Evolutionary conservation across 92 coral and sea anemone species (phyloP).

Genomic region (Meandrina meandrites): DNA sequence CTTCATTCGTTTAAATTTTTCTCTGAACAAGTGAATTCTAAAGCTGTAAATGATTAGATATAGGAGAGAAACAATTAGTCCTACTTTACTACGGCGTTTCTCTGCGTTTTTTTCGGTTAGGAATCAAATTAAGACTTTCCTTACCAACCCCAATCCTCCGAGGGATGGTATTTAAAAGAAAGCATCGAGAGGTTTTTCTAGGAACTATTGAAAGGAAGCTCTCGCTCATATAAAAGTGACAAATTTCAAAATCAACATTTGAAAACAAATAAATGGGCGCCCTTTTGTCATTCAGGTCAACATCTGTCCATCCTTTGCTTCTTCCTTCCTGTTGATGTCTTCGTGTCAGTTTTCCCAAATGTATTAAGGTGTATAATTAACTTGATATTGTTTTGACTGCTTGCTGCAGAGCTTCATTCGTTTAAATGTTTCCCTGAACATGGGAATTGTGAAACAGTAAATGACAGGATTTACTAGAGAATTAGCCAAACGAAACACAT

Average conservation of each 20-base stretch:
- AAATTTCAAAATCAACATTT: too few relatives aligned
- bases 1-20: neutral
- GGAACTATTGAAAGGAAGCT: too few relatives aligned
- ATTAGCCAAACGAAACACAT: neutral
- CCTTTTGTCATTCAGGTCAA: too few relatives aligned
- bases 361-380: neutral
- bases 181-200: too few relatives aligned
- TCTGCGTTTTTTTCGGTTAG: too few relatives aligned
- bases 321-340: neutral
- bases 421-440: neutral
- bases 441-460: conserved; percentile 4
- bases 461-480: conserved; percentile 19
- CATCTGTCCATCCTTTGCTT: too few relatives aligned
- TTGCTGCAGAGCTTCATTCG: neutral
- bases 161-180: too few relatives aligned
- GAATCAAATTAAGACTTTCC: too few relatives aligned
- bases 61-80: conserved; percentile 8
- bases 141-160: too few relatives aligned
- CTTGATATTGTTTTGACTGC: neutral
- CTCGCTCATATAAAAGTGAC: too few relatives aligned
- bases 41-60: conserved; percentile 16
- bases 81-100: too few relatives aligned
- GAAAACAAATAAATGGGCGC: too few relatives aligned
- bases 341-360: neutral
- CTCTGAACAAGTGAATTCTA: conserved; percentile 3